Percentiles rank a stretch among this genome's conserved stretches.
Evolutionary conservation across 1,140 invertebrate species (phyloP).

Genomic region (Formica exsecta): DNA sequence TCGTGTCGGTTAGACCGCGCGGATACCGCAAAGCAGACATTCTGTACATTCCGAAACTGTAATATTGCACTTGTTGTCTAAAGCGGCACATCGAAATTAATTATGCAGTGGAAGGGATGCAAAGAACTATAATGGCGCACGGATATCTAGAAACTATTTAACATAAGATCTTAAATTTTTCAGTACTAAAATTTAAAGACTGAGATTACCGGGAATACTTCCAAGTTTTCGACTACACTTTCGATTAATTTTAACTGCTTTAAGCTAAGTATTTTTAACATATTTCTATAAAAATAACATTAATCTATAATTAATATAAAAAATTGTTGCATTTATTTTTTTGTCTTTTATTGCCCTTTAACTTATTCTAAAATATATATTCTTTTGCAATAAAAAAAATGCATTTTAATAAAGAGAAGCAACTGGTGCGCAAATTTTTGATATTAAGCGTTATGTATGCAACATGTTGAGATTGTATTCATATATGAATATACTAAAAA

Average conservation of each 20-base stretch:
- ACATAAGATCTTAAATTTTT: not conserved
- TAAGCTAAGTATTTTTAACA: not conserved
- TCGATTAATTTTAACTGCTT: not conserved
- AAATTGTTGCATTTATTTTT: not conserved
- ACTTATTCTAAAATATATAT: not conserved
- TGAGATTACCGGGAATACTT: not conserved
- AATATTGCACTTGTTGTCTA: constrained; percentile 51
- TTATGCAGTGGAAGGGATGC: constrained; percentile 1
- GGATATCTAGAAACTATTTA: not conserved
- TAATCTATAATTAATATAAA: not conserved
- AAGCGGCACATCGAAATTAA: constrained; percentile 15
- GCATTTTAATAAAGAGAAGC: constrained; percentile 5
- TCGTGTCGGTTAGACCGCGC: constrained; percentile 37
- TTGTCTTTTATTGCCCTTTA: no score
- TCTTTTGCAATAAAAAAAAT: constrained; percentile 18
- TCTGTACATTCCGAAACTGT: constrained; percentile 53
- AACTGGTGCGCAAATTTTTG: constrained; percentile 31
- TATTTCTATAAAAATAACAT: not conserved
- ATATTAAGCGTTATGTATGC: constrained; percentile 21
- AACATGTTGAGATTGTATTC: not conserved
- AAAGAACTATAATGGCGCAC: no score
- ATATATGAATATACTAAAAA: constrained; percentile 47
- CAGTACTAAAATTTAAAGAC: constrained; percentile 2
- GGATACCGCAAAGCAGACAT: constrained; percentile 53
- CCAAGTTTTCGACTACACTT: not conserved